These are phyloP conservation scores for Proctacanthus coquilletti DNA, from an alignment of 1,140 invertebrate genomes.

Conservation along the genomic window DNA sequence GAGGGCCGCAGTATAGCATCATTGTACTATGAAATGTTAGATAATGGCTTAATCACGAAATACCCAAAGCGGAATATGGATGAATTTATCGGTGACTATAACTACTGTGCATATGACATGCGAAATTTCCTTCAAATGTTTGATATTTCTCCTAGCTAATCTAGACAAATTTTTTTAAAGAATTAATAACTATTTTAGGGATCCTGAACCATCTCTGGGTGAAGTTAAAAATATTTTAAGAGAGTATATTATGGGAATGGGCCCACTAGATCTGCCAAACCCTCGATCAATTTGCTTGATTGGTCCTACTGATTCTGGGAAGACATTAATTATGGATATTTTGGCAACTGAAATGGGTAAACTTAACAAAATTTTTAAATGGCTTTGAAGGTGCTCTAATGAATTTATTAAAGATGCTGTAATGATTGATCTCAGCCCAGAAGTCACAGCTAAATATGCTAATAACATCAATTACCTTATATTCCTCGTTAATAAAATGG, in stretches of 20 bases:
- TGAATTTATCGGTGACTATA: slow-evolving; percentile 55
- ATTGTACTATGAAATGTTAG: slow-evolving; percentile 62
- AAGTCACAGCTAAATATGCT: slow-evolving; percentile 58
- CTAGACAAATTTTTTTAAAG: not conserved
- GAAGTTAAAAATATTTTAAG: slow-evolving; percentile 41
- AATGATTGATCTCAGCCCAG: slow-evolving; percentile 66
- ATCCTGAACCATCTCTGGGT: slow-evolving; percentile 37
- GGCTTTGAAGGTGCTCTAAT: not conserved
- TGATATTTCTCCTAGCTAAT: no score
- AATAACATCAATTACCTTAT: slow-evolving; percentile 38
- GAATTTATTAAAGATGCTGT: slow-evolving; percentile 38
- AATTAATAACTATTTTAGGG: slow-evolving; percentile 23
- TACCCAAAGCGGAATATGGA: slow-evolving; percentile 43
- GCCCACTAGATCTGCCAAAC: slow-evolving; percentile 49
- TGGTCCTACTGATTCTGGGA: slow-evolving; percentile 61
- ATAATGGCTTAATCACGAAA: slow-evolving; percentile 54
- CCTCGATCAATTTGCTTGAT: slow-evolving; percentile 59
- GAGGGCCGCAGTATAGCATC: slow-evolving; percentile 56
- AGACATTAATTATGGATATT: slow-evolving; percentile 59
- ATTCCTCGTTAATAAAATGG: slow-evolving; percentile 31
- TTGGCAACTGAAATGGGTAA: slow-evolving; percentile 58
- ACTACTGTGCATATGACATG: slow-evolving; percentile 40
- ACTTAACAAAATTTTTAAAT: not conserved
- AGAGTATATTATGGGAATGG: slow-evolving; percentile 28
- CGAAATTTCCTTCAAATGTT: slow-evolving; percentile 13